Base-by-base conservation (phyloP, 2,888 invertebrate species). In the Anthophora plumipes region DNA sequence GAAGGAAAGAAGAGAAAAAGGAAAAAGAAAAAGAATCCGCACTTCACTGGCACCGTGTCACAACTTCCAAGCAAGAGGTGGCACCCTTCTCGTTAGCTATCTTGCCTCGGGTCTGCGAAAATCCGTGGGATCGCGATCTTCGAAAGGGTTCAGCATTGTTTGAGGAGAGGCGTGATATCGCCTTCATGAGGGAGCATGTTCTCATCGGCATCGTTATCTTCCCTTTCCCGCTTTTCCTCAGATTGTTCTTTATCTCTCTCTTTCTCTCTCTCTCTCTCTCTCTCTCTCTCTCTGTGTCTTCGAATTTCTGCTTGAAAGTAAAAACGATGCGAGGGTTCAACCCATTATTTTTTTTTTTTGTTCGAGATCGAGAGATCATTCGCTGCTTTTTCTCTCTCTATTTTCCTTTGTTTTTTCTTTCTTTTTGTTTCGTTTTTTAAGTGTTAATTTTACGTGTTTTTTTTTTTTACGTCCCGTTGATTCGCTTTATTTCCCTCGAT, bases 281-380 rank as follows among this genome's bases (percentile, higher is more conserved):
- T 4, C 31, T 4, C 31, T 31, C 4, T 31, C 48, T 61, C 31
- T 25, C 48, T 67, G 37, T 37, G 20, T 22, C 46, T 48, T 43
- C 22, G 39, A 22, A 66, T 78, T 77, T 77, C 69, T 59, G 77
- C 60, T 79, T 54, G 57, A 31, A 48, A 50, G 22, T 31, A 39
- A 52, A 61, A 77, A 75, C 79, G 64, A 63, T 12, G 50, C 73
- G 50, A 74, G 78, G 67, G 73, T 90, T 89, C 90, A 90, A 89
- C 90, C 90, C 90, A 89, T 90, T 90, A 88, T 91, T 89, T 82
- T 37, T 31, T 48, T 12, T 46, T 71, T 75, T 64, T 22, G 14
- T 25, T 80, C 11, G 70, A 69, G 76, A 64, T 85, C 77, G 72
- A 57, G 73, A 63, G 73, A 83, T 86, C 77, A 67, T 55, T 73